Evolutionary conservation across 2,113 vertebrate species (phyloP).

Genomic region (Epinephelus cyanopodus): DNA sequence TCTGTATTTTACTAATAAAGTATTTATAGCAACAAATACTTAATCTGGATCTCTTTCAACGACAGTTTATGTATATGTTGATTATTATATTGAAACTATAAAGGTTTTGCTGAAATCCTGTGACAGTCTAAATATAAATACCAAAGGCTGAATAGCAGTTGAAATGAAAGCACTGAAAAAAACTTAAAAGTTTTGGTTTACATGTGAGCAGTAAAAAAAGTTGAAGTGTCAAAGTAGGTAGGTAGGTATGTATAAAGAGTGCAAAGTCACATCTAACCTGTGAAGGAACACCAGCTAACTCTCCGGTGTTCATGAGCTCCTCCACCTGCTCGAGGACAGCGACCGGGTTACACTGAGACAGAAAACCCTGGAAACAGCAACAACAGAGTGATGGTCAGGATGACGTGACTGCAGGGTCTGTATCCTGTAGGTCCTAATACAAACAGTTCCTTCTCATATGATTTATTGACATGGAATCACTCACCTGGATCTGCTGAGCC

Average conservation of each 20-base stretch:
- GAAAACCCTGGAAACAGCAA: conserved; percentile 84
- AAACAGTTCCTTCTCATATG: neutral
- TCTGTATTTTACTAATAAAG: neutral
- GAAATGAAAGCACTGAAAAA: neutral
- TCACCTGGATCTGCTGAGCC: conserved; percentile 91
- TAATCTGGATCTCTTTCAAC: neutral
- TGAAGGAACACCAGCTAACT: conserved; percentile 89
- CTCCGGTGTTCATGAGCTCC: conserved; percentile 89
- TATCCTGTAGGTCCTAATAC: neutral
- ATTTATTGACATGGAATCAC: neutral
- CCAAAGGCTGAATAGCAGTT: neutral
- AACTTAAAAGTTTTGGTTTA: too few relatives aligned
- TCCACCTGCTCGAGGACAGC: conserved; percentile 89
- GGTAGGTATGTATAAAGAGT: too few relatives aligned
- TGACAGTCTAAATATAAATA: neutral
- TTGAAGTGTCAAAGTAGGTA: too few relatives aligned
- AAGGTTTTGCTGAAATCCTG: too few relatives aligned
- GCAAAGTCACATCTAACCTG: conserved; percentile 82
- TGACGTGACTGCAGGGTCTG: too few relatives aligned
- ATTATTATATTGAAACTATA: neutral
- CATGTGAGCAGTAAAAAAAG: too few relatives aligned
- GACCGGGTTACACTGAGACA: conserved; percentile 84
- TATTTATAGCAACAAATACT: neutral
- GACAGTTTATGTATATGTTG: neutral
- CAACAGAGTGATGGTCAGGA: neutral